Conservation (phyloP, 2,113 vertebrate species). For the Engraulis encrasicolus region DNA sequence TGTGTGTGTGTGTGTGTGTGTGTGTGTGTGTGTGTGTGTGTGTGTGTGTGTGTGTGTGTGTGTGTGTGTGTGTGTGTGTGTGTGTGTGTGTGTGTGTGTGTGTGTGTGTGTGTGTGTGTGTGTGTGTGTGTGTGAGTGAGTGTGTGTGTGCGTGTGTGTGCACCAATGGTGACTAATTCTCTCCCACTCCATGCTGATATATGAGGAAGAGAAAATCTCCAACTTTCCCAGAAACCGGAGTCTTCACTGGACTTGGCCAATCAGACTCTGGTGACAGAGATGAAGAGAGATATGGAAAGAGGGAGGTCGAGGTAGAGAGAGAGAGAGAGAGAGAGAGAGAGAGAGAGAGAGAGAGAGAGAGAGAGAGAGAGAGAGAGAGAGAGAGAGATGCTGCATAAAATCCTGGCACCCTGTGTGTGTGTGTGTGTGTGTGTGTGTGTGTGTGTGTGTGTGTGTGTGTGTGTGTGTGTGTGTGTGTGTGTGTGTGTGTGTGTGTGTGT, state of each 20-base stretch:
- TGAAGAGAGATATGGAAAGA: conserved; percentile 13
- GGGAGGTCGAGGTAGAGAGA: conserved; percentile 4
- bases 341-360: conserved; percentile 2
- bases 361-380: neutral
- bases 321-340: conserved; percentile 19
- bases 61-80: neutral
- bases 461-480: too few species aligned
- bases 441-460: conserved; percentile 4
- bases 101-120: neutral
- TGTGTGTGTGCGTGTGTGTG: conserved; percentile 36
- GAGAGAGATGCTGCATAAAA: neutral
- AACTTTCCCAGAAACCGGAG: neutral
- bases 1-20: neutral
- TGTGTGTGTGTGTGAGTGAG: conserved; percentile 22
- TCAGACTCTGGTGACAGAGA: neutral
- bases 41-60: neutral
- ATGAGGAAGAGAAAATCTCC: conserved; percentile 17
- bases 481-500: too few species aligned
- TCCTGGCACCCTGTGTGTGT: too few species aligned
- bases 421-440: neutral
- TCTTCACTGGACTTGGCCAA: neutral
- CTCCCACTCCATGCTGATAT: conserved; percentile 25
- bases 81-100: neutral
- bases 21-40: neutral
- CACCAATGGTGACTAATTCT: conserved; percentile 33